These are phyloP conservation scores for Halcyon malimbica DNA, from an alignment of 2,113 vertebrate genomes.

Conservation along the genomic window DNA sequence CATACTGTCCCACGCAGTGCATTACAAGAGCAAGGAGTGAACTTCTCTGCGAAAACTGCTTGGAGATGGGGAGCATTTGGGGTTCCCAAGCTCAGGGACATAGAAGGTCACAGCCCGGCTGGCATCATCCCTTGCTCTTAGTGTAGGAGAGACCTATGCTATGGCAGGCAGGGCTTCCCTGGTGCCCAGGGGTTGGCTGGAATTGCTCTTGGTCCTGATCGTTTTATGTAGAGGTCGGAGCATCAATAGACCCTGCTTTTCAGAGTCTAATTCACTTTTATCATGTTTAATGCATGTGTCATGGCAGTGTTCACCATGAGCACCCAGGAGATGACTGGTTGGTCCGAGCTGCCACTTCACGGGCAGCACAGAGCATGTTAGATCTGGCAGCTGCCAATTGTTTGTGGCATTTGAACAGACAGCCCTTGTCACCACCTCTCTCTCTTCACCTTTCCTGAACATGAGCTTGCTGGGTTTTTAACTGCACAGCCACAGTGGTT, in stretches of 20 bases:
- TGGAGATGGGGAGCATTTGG: background rate
- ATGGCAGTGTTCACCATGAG: fast-evolving
- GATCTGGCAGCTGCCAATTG: background rate
- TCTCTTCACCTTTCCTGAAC: background rate
- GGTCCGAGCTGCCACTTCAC: background rate
- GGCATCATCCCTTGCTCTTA: background rate
- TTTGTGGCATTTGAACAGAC: background rate
- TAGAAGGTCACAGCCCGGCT: background rate
- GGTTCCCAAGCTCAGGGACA: background rate
- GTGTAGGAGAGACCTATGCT: fast-evolving
- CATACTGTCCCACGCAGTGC: background rate
- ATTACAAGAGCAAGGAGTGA: background rate
- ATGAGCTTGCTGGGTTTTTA: background rate
- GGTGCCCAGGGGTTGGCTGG: background rate
- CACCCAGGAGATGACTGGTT: background rate
- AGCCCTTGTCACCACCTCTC: background rate
- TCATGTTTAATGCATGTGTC: background rate
- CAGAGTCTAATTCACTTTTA: background rate
- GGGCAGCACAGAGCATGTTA: background rate
- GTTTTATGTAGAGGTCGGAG: background rate
- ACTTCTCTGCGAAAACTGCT: background rate
- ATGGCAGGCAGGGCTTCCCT: background rate
- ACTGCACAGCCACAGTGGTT: background rate
- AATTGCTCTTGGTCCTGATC: background rate
- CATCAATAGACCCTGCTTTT: background rate